Conservation (phyloP, 2,113 vertebrate species). For the Numida meleagris region DNA sequence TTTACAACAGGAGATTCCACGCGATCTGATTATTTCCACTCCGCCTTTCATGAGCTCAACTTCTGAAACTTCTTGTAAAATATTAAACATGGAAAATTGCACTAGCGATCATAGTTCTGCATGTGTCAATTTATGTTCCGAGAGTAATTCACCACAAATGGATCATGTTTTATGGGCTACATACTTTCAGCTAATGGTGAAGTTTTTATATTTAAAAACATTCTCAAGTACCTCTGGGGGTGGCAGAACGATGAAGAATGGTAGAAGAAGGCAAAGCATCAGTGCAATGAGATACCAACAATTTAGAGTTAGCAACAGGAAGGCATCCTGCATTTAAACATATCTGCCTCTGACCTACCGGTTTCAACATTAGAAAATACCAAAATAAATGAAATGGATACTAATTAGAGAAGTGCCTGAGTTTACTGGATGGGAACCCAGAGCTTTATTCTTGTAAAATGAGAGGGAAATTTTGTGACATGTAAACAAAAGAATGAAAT, state of each 20-base stretch:
- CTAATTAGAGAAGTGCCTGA: constrained; percentile 15
- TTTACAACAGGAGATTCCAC: constrained; percentile 32
- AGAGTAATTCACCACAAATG: constrained; percentile 65
- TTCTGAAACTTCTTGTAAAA: constrained; percentile 73
- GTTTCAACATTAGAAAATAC: not conserved
- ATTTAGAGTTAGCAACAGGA: not conserved
- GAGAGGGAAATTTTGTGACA: constrained; percentile 3
- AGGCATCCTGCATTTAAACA: constrained; percentile 5
- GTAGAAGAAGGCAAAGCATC: not conserved
- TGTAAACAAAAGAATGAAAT: not conserved
- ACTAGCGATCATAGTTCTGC: constrained; percentile 25
- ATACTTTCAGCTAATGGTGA: constrained; percentile 59
- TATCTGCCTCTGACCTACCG: not conserved
- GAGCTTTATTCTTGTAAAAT: not conserved
- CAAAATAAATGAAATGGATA: not conserved
- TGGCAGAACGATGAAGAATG: constrained; percentile 38
- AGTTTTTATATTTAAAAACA: constrained; percentile 60
- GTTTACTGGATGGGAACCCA: not conserved
- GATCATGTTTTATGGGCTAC: constrained; percentile 63
- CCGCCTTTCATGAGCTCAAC: constrained; percentile 34
- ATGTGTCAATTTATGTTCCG: constrained; percentile 61
- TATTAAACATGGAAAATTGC: constrained; percentile 68
- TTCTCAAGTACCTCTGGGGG: constrained; percentile 45
- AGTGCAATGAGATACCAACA: not conserved
- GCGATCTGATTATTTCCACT: constrained; percentile 44